Evolutionary conservation across 2,797 vertebrate species (phyloP), one percentile per base, ranked within the genome.

Genomic region (Sebastes steindachneri): DNA sequence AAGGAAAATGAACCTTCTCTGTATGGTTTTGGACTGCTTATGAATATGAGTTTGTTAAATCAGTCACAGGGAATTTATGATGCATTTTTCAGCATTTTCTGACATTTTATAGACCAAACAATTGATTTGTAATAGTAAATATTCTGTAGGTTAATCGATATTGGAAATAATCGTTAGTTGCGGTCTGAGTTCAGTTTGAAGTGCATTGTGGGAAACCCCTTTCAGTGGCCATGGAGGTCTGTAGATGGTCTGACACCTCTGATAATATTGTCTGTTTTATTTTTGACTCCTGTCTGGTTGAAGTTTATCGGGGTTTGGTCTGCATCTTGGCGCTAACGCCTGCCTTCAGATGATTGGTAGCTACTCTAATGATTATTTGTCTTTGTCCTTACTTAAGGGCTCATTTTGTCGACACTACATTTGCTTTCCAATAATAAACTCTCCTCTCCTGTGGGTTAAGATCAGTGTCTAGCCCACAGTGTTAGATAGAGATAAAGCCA

Each of bases 401-500:
- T 85, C 19, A 45, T 82, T 53, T 73, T 57, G 54, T 81, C 45
- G 73, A 70, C 53, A 17, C 28, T 67, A 17, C 70, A 57, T 80
- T 82, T 87, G 63, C 76, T 82, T 68, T 82, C 67, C 65, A 80
- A 21, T 86, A 73, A 88, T 67, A 76, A 84, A 77, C 57, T 74
- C 54, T 28, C 11, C 37, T 79, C 91, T 77, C 86, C 0, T 73
- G 76, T 60, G 91, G 71, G 68, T 90, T 79, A 82, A 82, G 85
- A 91, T 92, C 90, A 84, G 88, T 78, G 84, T 89, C 80, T 25
- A 48, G 82, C 82, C 79, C 74, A 78, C 85, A 85, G 82, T 92
- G 89, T 84, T 72, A 84, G 89, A 89, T 91, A 64, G 87, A 81
- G 93, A 93, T 93, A 94, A 94, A 90, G 28, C 51, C 76, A 68